Percentiles rank a stretch among this genome's conserved stretches.
phyloP scores from a whole-genome alignment of 2,113 vertebrate species.

The Phylloscopus trochilus region DNA sequence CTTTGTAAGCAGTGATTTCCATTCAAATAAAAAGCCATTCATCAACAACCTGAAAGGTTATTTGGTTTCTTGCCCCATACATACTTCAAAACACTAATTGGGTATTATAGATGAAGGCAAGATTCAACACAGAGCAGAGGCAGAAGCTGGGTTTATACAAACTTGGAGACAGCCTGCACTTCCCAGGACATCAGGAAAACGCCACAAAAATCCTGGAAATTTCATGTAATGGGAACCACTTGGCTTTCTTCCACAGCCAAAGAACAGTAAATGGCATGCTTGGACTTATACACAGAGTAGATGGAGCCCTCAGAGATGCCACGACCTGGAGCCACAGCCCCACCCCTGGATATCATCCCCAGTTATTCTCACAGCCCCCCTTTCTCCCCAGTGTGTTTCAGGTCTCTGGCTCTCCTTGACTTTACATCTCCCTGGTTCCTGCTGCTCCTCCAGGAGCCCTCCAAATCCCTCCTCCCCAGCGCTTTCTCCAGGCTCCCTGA shows the following conservation, averaged over 20 bases:
- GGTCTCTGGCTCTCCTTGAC: not conserved
- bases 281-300: not conserved
- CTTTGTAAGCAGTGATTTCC: not conserved
- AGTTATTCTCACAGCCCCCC: not conserved
- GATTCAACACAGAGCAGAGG: not conserved
- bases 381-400: not conserved
- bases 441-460: not conserved
- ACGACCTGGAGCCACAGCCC: not conserved
- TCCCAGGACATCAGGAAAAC: not conserved
- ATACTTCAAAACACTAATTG: not conserved
- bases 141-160: not conserved
- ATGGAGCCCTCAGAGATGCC: not conserved
- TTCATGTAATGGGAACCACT: not conserved
- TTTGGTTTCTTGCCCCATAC: not conserved
- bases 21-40: not conserved
- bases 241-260: not conserved
- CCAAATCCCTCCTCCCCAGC: not conserved
- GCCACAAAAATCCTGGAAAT: not conserved
- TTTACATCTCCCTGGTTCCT: not conserved
- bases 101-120: not conserved
- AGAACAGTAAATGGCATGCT: not conserved
- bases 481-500: not conserved
- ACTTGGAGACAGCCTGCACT: not conserved
- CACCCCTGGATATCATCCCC: not conserved
- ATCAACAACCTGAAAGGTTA: not conserved